Evolutionary conservation across 1,140 invertebrate species (phyloP).

Genomic region (Mactra quadrangularis): DNA sequence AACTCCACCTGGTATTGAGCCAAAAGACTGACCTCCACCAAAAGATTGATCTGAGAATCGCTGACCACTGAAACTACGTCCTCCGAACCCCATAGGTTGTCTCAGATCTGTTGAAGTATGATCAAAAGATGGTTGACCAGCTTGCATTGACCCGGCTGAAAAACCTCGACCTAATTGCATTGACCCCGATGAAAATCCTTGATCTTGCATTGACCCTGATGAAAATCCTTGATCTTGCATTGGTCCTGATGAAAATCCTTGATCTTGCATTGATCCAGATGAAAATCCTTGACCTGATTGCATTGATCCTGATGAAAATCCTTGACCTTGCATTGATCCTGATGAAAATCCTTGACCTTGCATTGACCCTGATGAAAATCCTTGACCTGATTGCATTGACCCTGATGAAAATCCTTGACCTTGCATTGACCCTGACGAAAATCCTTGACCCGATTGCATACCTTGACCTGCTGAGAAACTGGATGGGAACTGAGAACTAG

Average conservation of each 20-base stretch:
- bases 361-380: background rate
- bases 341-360: slow-evolving; percentile 6
- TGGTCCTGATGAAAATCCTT: background rate
- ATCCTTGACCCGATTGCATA: background rate
- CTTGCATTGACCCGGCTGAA: background rate
- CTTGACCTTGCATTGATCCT: slow-evolving; percentile 12
- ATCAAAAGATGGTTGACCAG: background rate
- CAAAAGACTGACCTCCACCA: background rate
- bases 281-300: background rate
- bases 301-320: background rate
- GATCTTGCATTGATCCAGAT: no score
- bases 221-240: background rate
- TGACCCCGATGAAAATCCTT: background rate
- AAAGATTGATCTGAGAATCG: background rate
- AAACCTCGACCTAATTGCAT: background rate
- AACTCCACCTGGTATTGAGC: background rate
- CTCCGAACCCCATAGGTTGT: background rate
- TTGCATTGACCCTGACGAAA: no score
- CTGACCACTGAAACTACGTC: background rate
- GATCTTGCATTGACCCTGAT: background rate
- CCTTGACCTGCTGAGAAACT: slow-evolving; percentile 2
- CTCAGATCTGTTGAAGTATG: background rate
- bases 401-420: slow-evolving; percentile 2
- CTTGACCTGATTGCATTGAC: slow-evolving; percentile 2
- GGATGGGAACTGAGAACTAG: background rate